These are phyloP conservation scores for Napeogenes sylphis DNA, from an alignment of 2,888 invertebrate species.

Conservation along the genomic window DNA sequence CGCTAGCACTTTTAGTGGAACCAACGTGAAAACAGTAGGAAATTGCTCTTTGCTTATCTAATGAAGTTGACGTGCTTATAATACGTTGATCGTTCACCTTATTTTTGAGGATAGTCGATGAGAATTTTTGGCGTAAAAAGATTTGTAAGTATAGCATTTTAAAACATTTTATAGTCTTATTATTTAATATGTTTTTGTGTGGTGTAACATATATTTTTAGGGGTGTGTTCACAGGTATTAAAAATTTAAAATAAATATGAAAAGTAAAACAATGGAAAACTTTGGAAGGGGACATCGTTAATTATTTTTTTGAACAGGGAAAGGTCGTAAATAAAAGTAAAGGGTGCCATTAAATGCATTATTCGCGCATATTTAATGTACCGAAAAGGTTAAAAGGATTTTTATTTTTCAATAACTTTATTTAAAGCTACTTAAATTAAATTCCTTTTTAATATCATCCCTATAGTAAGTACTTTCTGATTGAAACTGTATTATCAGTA, in stretches of 20 bases:
- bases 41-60: constrained; percentile 14
- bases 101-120: not conserved
- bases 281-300: constrained; percentile 61
- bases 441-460: constrained; percentile 60
- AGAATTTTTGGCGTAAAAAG: not conserved
- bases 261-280: constrained; percentile 61
- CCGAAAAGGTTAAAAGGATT: constrained; percentile 71
- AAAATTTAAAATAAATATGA: constrained; percentile 48
- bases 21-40: constrained; percentile 42
- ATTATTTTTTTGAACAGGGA: constrained; percentile 67
- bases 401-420: constrained; percentile 67
- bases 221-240: constrained; percentile 24
- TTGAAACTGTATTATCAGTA: constrained; percentile 23
- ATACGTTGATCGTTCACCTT: constrained; percentile 8
- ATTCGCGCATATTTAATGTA: constrained; percentile 75
- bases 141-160: not conserved
- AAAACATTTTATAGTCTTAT: not conserved
- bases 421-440: constrained; percentile 60
- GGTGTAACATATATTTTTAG: constrained; percentile 17
- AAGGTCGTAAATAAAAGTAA: constrained; percentile 71
- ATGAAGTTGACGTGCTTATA: constrained; percentile 13
- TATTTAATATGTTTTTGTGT: not conserved
- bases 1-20: constrained; percentile 55
- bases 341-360: constrained; percentile 77
- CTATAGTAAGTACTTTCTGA: constrained; percentile 43